phyloP scores from a whole-genome alignment of 92 coral and sea anemone genomes.

The Parazoanthus atlanticus region DNA sequence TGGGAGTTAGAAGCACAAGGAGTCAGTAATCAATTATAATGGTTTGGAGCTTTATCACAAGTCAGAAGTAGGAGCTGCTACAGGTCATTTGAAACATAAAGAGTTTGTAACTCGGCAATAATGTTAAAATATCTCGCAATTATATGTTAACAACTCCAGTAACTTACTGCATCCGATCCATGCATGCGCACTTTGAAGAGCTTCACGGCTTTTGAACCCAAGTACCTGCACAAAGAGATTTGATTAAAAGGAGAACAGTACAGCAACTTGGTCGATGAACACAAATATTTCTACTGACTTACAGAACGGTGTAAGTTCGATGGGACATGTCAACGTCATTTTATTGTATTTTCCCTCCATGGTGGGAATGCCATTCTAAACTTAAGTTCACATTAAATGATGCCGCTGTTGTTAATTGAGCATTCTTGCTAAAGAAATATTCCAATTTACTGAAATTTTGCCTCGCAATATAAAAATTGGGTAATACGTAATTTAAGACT shows the following conservation, averaged over 20 bases:
- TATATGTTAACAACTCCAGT: background rate
- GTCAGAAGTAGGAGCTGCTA: background rate
- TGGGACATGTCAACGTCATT: background rate
- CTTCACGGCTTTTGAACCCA: constrained; percentile 97
- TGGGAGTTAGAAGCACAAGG: too few relatives aligned
- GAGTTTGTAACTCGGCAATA: background rate
- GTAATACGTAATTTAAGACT: too few relatives aligned
- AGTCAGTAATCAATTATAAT: too few relatives aligned
- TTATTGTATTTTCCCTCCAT: too few relatives aligned
- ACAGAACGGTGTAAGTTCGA: background rate
- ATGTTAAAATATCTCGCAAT: too few relatives aligned
- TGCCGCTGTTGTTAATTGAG: too few relatives aligned
- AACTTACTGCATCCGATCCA: constrained; percentile 94
- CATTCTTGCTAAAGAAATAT: too few relatives aligned
- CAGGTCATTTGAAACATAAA: background rate
- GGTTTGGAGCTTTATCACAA: background rate
- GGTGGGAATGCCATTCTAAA: background rate
- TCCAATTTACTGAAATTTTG: too few relatives aligned
- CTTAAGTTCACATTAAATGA: background rate
- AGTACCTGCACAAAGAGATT: constrained; percentile 65
- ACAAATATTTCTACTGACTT: background rate
- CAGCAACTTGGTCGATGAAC: background rate
- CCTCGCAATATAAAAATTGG: too few relatives aligned
- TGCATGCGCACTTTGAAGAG: constrained; percentile 97
- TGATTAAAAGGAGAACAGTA: background rate